Conservation (phyloP, 2,113 vertebrate species). For the Phyllostomus discolor region DNA sequence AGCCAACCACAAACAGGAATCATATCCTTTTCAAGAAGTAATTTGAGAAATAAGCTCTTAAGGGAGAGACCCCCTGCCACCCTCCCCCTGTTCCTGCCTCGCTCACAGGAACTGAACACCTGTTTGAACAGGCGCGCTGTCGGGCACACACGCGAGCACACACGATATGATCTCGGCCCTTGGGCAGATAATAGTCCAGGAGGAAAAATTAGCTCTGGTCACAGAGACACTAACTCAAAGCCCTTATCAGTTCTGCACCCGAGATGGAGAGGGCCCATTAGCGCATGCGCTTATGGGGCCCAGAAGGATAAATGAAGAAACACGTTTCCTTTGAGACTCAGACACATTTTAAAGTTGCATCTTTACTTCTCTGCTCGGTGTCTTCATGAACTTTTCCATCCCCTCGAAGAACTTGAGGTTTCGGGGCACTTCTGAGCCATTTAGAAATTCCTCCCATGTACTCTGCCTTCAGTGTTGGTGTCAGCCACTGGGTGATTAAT, state of each 20-base stretch:
- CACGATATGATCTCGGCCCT: background rate
- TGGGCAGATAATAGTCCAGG: background rate
- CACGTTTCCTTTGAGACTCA: background rate
- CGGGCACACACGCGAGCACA: background rate
- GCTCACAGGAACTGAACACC: no score
- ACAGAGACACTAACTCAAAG: background rate
- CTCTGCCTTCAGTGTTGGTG: background rate
- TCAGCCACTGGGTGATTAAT: constrained; percentile 54
- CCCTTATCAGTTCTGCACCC: background rate
- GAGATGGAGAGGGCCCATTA: background rate
- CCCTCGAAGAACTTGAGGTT: background rate
- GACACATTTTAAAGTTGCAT: background rate
- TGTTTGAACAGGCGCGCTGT: background rate
- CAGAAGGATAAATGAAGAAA: background rate
- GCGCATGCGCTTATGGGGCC: background rate
- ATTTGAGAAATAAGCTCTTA: background rate
- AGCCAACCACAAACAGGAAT: background rate
- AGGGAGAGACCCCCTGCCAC: background rate
- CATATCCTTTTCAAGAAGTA: background rate
- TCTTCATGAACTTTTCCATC: background rate
- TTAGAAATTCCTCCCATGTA: constrained; percentile 39
- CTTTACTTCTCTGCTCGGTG: background rate
- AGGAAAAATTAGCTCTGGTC: background rate
- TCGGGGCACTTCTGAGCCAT: background rate
- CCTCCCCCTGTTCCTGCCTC: background rate